Percentiles rank a stretch among this genome's conserved stretches.
Evolutionary conservation across 2,113 vertebrate species (phyloP).

Genomic region (Dolichallabes microphthalmus): DNA sequence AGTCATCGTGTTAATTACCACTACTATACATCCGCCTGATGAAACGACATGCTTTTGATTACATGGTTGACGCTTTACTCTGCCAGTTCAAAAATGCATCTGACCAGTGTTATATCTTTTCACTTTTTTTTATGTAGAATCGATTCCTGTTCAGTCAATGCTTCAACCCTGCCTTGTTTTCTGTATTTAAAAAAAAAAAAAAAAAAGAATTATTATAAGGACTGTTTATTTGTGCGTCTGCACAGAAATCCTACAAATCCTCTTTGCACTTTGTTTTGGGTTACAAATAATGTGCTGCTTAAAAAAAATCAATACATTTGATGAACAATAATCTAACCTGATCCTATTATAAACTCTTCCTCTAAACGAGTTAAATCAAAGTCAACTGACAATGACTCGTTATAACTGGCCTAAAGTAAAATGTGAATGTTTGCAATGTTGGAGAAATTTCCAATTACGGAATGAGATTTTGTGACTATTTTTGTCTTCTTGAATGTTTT

Average conservation of each 20-base stretch:
- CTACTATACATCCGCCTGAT: background rate
- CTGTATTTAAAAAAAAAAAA: background rate
- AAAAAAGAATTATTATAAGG: background rate
- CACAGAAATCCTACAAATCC: background rate
- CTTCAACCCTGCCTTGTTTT: background rate
- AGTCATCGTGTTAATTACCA: slow-evolving; percentile 5
- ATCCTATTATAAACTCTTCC: background rate
- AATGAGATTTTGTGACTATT: slow-evolving; percentile 12
- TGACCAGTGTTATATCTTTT: slow-evolving; percentile 37
- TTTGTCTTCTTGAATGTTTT: background rate
- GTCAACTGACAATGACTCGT: background rate
- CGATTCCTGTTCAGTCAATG: background rate
- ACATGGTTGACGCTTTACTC: background rate
- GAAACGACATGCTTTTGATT: background rate
- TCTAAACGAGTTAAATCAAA: background rate
- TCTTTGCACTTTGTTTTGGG: background rate
- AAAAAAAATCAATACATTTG: background rate
- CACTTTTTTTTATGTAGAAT: slow-evolving; percentile 9
- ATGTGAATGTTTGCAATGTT: background rate
- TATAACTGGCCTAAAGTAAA: background rate
- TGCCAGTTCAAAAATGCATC: slow-evolving; percentile 14
- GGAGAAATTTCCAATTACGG: background rate
- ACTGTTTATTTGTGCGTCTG: background rate
- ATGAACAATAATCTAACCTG: background rate
- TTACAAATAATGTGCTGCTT: slow-evolving; percentile 1